phyloP scores from a whole-genome alignment of 37 sponge, comb jelly and placozoan species.

The Crambe crambe region DNA sequence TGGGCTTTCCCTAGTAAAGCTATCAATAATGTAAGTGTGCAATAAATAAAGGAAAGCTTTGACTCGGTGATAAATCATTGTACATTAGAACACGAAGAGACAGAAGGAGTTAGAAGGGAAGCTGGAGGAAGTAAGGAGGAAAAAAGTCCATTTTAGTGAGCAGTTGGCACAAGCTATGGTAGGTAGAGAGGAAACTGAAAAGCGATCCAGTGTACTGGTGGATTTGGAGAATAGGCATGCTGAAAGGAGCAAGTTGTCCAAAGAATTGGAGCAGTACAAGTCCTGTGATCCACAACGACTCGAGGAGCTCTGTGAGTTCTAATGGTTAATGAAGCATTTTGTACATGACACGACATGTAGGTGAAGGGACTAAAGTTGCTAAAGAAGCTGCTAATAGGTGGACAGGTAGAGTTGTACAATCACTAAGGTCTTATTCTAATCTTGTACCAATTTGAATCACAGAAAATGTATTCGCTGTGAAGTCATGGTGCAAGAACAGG shows the following conservation, averaged over 20 bases:
- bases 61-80: not conserved
- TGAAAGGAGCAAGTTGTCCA: slow-evolving; percentile 25
- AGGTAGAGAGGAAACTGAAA: slow-evolving; percentile 64
- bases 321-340: not conserved
- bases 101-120: slow-evolving; percentile 35
- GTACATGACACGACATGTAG: slow-evolving; percentile 9
- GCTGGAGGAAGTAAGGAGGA: slow-evolving; percentile 28
- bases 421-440: not conserved
- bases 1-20: slow-evolving; percentile 96
- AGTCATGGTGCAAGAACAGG: slow-evolving; percentile 93
- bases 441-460: not conserved
- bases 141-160: slow-evolving; percentile 26
- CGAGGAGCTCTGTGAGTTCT: slow-evolving; percentile 46
- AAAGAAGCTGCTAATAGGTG: slow-evolving; percentile 91
- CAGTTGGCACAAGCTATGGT: slow-evolving; percentile 32
- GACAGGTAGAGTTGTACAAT: slow-evolving; percentile 67
- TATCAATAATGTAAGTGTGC: slow-evolving; percentile 47
- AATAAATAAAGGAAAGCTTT: not conserved
- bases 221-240: slow-evolving; percentile 53
- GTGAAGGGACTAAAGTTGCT: slow-evolving; percentile 56
- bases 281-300: slow-evolving; percentile 86
- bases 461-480: slow-evolving; percentile 94
- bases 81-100: slow-evolving; percentile 56
- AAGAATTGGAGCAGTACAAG: slow-evolving; percentile 74
- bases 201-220: slow-evolving; percentile 60